Percentiles rank a stretch among this genome's conserved stretches.
phyloP scores from a whole-genome alignment of 2,797 vertebrate species.

The Malacoraja senta region DNA sequence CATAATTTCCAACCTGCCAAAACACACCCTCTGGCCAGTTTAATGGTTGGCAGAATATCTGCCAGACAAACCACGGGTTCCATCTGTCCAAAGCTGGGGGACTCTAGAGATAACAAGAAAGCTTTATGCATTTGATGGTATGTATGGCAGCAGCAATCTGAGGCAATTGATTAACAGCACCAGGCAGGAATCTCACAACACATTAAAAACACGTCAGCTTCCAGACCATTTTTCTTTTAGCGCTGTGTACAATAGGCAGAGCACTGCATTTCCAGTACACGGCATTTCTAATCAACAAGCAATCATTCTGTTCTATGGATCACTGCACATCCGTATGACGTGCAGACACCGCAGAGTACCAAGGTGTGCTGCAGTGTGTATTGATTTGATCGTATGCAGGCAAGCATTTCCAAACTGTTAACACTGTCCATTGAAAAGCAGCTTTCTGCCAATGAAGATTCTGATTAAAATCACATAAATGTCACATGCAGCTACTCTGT shows the following conservation, averaged over 20 bases:
- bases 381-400: background rate
- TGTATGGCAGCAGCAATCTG: background rate
- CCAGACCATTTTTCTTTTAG: background rate
- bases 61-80: background rate
- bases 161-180: background rate
- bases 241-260: background rate
- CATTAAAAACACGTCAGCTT: background rate
- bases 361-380: conserved; percentile 4
- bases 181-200: background rate
- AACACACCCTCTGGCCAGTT: background rate
- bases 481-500: background rate
- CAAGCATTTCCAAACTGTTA: background rate
- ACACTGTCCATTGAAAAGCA: background rate
- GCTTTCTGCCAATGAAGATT: conserved; percentile 7
- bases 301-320: background rate
- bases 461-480: conserved; percentile 32
- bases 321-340: background rate
- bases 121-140: background rate
- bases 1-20: background rate
- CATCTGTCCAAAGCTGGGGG: background rate
- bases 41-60: background rate
- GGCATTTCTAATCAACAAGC: conserved; percentile 24
- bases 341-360: background rate
- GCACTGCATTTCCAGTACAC: background rate
- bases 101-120: background rate